Percentiles rank a stretch among this genome's conserved stretches.
Conservation (phyloP, 2,113 vertebrate genomes). For the Alligator mississippiensis region DNA sequence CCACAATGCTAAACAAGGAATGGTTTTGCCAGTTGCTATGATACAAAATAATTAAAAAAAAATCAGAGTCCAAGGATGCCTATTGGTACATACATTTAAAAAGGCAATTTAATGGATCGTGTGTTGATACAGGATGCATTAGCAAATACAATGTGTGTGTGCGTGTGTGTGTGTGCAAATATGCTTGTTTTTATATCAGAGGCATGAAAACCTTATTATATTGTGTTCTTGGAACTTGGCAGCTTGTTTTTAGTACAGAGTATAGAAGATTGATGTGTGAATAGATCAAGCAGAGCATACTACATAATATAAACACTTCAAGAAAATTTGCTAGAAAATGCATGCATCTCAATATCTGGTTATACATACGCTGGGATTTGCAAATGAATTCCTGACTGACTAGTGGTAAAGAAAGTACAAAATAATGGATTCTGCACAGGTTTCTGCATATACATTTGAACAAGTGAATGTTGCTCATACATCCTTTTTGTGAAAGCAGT, state of each 20-base stretch:
- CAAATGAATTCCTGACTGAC: background rate
- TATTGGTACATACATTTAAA: conserved; percentile 56
- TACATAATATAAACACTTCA: conserved; percentile 42
- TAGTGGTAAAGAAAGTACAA: background rate
- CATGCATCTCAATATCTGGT: conserved; percentile 24
- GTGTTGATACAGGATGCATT: no score
- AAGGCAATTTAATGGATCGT: conserved; percentile 21
- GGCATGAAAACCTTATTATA: conserved; percentile 59
- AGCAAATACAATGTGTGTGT: no score
- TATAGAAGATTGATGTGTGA: conserved; percentile 35
- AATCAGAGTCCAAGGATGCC: conserved; percentile 41
- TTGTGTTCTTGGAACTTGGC: background rate
- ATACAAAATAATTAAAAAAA: conserved; percentile 53
- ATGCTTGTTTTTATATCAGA: conserved; percentile 26
- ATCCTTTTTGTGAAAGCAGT: background rate
- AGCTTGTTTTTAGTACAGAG: conserved; percentile 30
- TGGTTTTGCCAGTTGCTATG: conserved; percentile 55
- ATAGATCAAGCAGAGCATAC: conserved; percentile 50
- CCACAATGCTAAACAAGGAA: conserved; percentile 38
- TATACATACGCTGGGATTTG: background rate
- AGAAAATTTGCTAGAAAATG: background rate
- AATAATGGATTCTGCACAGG: background rate
- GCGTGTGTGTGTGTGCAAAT: background rate
- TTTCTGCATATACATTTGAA: background rate
- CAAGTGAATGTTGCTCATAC: background rate